Base-by-base conservation (phyloP, 2,797 vertebrate species). In the Enteromius thamalakanensis region DNA sequence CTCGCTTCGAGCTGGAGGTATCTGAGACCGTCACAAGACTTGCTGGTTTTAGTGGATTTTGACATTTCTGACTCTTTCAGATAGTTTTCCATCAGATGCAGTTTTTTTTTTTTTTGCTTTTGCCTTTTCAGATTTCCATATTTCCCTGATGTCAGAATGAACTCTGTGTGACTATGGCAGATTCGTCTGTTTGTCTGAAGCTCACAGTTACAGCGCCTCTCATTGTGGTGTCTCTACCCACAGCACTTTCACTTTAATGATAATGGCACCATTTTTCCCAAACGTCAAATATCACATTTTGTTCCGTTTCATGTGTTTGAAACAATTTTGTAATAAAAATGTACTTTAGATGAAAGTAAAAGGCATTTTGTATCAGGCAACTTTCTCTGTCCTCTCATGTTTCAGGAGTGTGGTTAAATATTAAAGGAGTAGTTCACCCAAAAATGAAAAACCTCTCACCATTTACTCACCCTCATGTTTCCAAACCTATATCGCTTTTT, bases 21-120 rank as follows among this genome's bases (percentile, higher is more conserved):
- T 93, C 92, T 91, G 80, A 94, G 91, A 91, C 84, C 88, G 87
- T 90, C 87, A 90, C 87, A 86, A 90, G 91, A 89, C 69, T 90
- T 91, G 91, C 90, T 92, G 92, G 90, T 92, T 93, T 93, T 90
- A 89, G 90, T 93, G 91, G 92, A 92, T 90, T 91, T 91, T 91
- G 88, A 91, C 91, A 90, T 92, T 93, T 93, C 88, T 47, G 87
- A 92, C 78, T 90, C 87, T 92, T 93, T 93, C 89, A 85, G 79
- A 87, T 89, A 85, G 87, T 90, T 91, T 90, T 90, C 92, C 72
- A 82, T 88, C 80, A 84, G 80, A 85, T 21, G 6, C 23, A 55
- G 58, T 47, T 68, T 58, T 58, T 77, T 71, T 47, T 40, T 40
- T 40, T 40, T 60, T 51, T 71, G 67, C 53, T 76, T 81, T 76